Evolutionary conservation across 1,140 invertebrate species (phyloP).

Genomic region (Lordiphosa mommai): DNA sequence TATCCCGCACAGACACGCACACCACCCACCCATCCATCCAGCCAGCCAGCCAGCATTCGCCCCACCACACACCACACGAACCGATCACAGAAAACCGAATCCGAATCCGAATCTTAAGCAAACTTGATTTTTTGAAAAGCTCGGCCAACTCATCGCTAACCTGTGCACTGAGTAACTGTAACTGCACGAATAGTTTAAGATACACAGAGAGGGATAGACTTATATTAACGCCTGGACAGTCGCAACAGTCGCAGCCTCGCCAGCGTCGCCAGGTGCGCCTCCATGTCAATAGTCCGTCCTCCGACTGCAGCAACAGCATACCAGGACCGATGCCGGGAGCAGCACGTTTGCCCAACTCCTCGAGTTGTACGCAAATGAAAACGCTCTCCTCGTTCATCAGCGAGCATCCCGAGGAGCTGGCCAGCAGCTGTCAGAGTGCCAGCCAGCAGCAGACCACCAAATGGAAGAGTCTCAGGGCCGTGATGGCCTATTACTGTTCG

Average conservation of each 20-base stretch:
- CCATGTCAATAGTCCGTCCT: conserved; percentile 66
- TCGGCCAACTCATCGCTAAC: conserved; percentile 65
- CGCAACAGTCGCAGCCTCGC: conserved; percentile 14
- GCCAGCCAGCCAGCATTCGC: conserved; percentile 1
- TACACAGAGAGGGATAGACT: conserved; percentile 78
- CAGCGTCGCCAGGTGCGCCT: conserved; percentile 63
- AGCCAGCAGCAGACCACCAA: conserved; percentile 83
- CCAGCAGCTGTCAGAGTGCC: conserved; percentile 2
- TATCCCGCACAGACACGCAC: conserved; percentile 6
- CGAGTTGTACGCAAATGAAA: conserved; percentile 44
- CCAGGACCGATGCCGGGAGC: conserved; percentile 45
- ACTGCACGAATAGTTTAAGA: conserved; percentile 54
- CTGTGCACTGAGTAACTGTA: conserved; percentile 56
- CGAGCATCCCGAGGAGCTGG: conserved; percentile 61
- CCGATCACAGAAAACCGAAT: neutral
- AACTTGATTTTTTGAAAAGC: conserved; percentile 28
- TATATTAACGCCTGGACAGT: conserved; percentile 49
- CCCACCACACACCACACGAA: neutral
- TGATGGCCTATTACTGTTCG: conserved; percentile 92
- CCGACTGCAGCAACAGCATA: conserved; percentile 44
- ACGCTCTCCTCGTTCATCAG: conserved; percentile 66
- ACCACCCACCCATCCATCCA: conserved; percentile 1
- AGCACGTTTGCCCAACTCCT: conserved; percentile 38
- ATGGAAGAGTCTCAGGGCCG: conserved; percentile 90
- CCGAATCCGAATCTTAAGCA: conserved; percentile 4